phyloP scores from a whole-genome alignment of 2,113 vertebrate genomes.

The Typhlomys cinereus region DNA sequence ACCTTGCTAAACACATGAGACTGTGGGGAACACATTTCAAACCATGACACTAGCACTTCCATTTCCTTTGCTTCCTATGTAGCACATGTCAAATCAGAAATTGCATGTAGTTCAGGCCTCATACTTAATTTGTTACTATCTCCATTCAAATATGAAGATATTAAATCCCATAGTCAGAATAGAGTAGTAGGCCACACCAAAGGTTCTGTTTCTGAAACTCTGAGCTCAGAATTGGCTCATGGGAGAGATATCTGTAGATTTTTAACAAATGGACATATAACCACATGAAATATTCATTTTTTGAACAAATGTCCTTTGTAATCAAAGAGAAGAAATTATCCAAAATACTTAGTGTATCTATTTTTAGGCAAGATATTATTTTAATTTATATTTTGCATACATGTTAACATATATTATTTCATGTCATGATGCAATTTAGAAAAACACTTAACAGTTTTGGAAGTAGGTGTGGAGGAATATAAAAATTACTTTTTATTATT shows the following conservation, averaged over 20 bases:
- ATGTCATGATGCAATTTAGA: background rate
- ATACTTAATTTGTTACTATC: background rate
- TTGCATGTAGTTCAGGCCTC: background rate
- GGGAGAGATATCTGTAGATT: background rate
- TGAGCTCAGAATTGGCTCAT: fast-evolving
- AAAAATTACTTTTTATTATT: background rate
- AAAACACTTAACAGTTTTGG: background rate
- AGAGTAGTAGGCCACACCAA: fast-evolving
- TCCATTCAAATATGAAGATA: too few relatives aligned
- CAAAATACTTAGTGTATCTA: background rate
- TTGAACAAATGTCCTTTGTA: background rate
- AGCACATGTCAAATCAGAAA: background rate
- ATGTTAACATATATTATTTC: background rate
- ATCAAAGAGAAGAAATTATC: background rate
- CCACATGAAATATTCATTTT: background rate
- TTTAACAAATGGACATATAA: background rate
- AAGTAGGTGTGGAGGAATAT: background rate
- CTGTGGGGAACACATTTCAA: too few relatives aligned
- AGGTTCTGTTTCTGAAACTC: background rate
- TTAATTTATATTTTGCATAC: background rate
- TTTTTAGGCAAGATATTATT: background rate
- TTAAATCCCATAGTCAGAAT: background rate
- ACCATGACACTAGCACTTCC: too few relatives aligned
- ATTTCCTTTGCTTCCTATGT: background rate
- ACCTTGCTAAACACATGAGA: too few relatives aligned